Evolutionary conservation across 2,888 invertebrate genomes (phyloP), one percentile per base, ranked within the genome.

Genomic region (Prosapia bicincta): DNA sequence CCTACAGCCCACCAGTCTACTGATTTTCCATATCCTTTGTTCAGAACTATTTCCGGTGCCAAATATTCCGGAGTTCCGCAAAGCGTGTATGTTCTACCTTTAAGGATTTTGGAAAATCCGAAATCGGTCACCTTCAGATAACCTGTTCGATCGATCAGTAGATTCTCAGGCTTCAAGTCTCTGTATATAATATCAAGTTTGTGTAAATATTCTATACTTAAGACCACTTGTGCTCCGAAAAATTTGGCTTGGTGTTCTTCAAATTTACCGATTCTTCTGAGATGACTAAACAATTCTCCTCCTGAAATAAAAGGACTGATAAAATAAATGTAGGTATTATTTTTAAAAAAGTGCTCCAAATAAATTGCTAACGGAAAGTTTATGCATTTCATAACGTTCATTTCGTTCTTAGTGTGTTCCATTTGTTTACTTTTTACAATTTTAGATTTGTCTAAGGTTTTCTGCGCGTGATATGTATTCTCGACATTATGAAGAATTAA

Each of bases 1-100:
- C 95, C 98, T 79, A 96, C 91, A 0, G 97, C 93, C 98, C 98
- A 99, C 96, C 97, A 99, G 83, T 99, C 98, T 0, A 97, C 98
- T 0, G 96, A 93, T 81, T 91, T 92, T 69, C 96, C 95, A 85
- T 99, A 98, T 0, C 97, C 97, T 85, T 94, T 96, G 77, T 93
- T 93, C 80, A 96, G 88, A 80, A 98, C 96, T 25, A 93, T 71
- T 81, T 89, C 89, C 26, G 85, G 85, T 0, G 90, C 89, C 69
- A 90, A 83, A 81, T 90, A 90, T 82, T 89, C 89, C 0, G 89
- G 89, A 0, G 90, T 90, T 1, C 89, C 89, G 82, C 88, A 89
- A 71, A 89, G 79, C 0, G 87, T 88, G 86, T 87, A 89, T 3
- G 88, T 89, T 26, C 83, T 75, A 25, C 89, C 88, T 74, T 77